Conservation (phyloP, 2,888 invertebrate species). For the Tiphia femorata region DNA sequence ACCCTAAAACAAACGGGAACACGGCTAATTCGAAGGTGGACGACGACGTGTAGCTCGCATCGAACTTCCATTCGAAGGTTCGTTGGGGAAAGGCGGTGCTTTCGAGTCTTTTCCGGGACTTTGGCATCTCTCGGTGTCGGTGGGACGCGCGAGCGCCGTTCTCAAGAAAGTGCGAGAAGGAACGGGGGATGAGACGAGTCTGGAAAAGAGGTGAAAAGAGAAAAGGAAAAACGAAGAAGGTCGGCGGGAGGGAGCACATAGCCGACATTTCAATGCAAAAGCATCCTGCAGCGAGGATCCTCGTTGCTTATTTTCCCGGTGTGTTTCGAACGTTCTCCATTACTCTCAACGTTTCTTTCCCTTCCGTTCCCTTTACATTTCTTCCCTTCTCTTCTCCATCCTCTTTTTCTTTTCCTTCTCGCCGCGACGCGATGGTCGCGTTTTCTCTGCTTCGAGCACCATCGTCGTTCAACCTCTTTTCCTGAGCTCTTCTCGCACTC, state of each 20-base stretch:
- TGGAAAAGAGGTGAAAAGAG: not conserved
- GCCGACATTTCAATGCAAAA: slow-evolving; percentile 48
- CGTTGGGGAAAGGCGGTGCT: too few relatives aligned
- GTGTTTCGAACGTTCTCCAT: slow-evolving; percentile 47
- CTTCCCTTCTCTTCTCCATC: not conserved
- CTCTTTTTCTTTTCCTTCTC: not conserved
- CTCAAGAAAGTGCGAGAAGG: slow-evolving; percentile 13
- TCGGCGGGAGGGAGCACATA: not conserved
- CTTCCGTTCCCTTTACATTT: not conserved
- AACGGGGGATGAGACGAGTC: not conserved
- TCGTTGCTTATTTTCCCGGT: slow-evolving; percentile 41
- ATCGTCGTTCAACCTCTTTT: not conserved
- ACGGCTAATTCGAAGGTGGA: too few relatives aligned
- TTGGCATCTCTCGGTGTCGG: slow-evolving; percentile 38
- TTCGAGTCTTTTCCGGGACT: slow-evolving; percentile 13
- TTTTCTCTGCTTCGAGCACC: not conserved
- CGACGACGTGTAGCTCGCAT: too few relatives aligned
- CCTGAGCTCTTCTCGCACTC: not conserved
- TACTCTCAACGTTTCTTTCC: slow-evolving; percentile 41
- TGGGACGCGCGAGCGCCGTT: slow-evolving; percentile 27
- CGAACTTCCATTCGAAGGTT: too few relatives aligned
- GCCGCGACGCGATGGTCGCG: not conserved
- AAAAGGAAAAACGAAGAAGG: not conserved
- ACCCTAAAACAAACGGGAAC: too few relatives aligned
- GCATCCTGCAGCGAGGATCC: slow-evolving; percentile 40